phyloP scores from a whole-genome alignment of 1,140 invertebrate species.

The Liolophura sinensis region DNA sequence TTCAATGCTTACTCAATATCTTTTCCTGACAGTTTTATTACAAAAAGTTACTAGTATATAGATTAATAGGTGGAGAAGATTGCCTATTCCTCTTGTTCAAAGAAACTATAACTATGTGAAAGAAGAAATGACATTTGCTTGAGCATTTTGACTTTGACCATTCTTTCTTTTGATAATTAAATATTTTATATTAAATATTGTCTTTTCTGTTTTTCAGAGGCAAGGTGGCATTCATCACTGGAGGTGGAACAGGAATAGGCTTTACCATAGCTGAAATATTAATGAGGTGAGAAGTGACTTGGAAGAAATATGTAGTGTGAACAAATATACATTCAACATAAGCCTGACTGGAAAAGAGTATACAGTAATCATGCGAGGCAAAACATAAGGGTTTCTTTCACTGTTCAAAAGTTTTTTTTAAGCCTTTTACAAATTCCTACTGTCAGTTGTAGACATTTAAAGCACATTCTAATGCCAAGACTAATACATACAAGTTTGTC shows the following conservation, averaged over 20 bases:
- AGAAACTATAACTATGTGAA: too few species aligned
- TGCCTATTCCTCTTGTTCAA: too few species aligned
- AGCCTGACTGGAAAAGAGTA: neutral
- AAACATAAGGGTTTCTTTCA: neutral
- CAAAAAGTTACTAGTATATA: too few species aligned
- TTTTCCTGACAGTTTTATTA: too few species aligned
- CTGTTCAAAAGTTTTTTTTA: conserved; percentile 4
- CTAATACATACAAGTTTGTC: neutral
- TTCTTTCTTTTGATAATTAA: neutral
- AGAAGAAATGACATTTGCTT: too few species aligned
- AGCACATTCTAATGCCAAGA: neutral
- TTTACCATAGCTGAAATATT: conserved; percentile 53
- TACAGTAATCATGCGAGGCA: neutral
- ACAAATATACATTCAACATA: neutral
- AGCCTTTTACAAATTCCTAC: neutral
- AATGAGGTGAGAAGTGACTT: conserved; percentile 39
- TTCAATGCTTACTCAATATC: too few species aligned
- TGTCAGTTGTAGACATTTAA: neutral
- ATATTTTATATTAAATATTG: neutral
- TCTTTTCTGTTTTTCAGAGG: conserved; percentile 30
- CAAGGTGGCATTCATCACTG: conserved; percentile 54
- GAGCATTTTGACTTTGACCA: too few species aligned
- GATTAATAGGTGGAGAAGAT: too few species aligned
- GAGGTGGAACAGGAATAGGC: conserved; percentile 52
- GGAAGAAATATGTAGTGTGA: neutral